Conservation (phyloP, 92 coral and sea anemone genomes). For the Umimayanthus chanpuru region DNA sequence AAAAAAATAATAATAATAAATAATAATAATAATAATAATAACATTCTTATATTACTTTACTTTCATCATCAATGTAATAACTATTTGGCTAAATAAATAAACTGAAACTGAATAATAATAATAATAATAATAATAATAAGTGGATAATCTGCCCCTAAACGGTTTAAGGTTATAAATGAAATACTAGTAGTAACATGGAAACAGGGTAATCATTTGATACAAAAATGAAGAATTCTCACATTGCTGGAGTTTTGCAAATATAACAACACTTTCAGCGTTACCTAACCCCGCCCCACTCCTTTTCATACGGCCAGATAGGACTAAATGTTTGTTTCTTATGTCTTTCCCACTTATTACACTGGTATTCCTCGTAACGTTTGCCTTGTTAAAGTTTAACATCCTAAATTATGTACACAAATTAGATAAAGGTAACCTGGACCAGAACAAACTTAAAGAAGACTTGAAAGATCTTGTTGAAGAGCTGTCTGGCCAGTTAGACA, state of each 20-base stretch:
- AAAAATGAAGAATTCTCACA: neutral
- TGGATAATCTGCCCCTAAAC: too few species aligned
- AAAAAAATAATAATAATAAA: too few species aligned
- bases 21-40: too few species aligned
- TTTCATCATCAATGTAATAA: too few species aligned
- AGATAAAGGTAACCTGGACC: conserved; percentile 63
- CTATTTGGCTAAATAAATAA: too few species aligned
- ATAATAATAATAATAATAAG: too few species aligned
- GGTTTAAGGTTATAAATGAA: too few species aligned
- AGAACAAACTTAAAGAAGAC: conserved; percentile 77
- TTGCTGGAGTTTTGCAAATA: neutral
- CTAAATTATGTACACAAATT: neutral
- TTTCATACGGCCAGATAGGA: too few species aligned
- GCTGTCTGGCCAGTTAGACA: conserved; percentile 70
- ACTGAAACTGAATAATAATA: too few species aligned
- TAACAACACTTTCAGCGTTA: too few species aligned
- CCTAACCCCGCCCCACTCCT: neutral
- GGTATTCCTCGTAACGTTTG: neutral
- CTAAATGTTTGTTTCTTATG: too few species aligned
- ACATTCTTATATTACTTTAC: too few species aligned
- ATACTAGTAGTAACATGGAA: neutral
- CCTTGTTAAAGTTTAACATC: neutral
- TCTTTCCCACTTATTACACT: neutral
- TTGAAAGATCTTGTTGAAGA: conserved; percentile 85
- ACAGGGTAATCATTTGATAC: neutral